Evolutionary conservation across 1,140 invertebrate genomes (phyloP).

Genomic region (Rhizoglyphus robini): DNA sequence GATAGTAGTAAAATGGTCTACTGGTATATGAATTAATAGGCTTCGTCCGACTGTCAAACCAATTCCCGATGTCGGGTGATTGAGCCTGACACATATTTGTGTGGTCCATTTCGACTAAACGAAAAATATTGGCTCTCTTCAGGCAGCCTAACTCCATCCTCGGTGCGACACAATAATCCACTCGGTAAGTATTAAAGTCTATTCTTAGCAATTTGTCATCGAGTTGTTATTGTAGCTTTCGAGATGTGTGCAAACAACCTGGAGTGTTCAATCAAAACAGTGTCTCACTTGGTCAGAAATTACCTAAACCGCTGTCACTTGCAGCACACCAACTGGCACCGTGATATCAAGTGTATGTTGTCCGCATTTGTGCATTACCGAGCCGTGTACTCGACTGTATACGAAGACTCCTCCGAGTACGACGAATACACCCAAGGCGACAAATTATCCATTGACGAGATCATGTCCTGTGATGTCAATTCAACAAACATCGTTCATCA

Average conservation of each 20-base stretch:
- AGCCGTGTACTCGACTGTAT: background rate
- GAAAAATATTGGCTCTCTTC: conserved; percentile 6
- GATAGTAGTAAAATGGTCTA: background rate
- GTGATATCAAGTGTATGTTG: background rate
- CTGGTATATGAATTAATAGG: background rate
- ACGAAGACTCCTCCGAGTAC: no score
- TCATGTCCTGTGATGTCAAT: background rate
- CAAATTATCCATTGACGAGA: no score
- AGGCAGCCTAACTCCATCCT: background rate
- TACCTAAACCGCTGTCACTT: background rate
- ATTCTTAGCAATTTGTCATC: background rate
- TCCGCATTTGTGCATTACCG: background rate
- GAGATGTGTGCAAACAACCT: background rate
- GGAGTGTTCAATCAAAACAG: background rate
- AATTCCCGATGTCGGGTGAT: conserved; percentile 8
- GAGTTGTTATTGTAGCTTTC: background rate
- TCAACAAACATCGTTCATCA: background rate
- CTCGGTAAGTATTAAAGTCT: background rate
- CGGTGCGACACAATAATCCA: background rate
- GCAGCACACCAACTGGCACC: background rate
- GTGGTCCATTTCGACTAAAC: conserved; percentile 11
- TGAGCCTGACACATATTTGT: background rate
- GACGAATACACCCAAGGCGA: no score
- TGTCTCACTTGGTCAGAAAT: background rate
- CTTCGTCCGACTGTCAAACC: background rate